Percentiles rank a stretch among this genome's conserved stretches.
Conservation (phyloP, 1,140 invertebrate species). For the Meloidogyne exigua region DNA sequence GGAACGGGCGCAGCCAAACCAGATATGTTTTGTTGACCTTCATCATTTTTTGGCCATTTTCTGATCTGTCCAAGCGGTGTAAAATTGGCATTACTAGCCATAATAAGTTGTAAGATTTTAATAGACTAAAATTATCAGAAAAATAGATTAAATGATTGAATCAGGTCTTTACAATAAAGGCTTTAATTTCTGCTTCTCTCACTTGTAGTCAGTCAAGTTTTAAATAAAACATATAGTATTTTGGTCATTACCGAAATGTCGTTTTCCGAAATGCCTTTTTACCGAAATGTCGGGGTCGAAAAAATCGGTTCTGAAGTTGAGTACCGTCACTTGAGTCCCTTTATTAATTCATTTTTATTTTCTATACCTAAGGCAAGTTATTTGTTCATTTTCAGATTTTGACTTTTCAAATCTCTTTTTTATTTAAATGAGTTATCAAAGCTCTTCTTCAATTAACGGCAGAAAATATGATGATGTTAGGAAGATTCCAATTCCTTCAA, state of each 20-base stretch:
- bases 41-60: slow-evolving; percentile 20
- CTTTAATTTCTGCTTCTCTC: no score
- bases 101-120: slow-evolving; percentile 5
- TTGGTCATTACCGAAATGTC: no score
- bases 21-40: background rate
- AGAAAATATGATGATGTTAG: background rate
- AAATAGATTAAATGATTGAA: no score
- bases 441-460: background rate
- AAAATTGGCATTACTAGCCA: slow-evolving; percentile 33
- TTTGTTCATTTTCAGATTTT: background rate
- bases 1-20: background rate
- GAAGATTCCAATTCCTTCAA: slow-evolving; percentile 3
- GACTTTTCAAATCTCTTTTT: background rate
- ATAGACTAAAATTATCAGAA: background rate
- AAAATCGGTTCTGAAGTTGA: no score
- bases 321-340: no score
- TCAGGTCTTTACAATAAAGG: no score
- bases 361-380: no score
- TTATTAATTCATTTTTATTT: no score
- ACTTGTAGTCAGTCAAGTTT: no score
- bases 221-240: no score
- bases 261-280: no score
- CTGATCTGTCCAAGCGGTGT: slow-evolving; percentile 29
- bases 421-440: background rate
- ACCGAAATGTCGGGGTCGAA: no score